Percentiles rank a stretch among this genome's conserved stretches.
These are phyloP conservation scores for Hydrolagus affinis DNA, from an alignment of 2,113 vertebrate species.

Conservation along the genomic window DNA sequence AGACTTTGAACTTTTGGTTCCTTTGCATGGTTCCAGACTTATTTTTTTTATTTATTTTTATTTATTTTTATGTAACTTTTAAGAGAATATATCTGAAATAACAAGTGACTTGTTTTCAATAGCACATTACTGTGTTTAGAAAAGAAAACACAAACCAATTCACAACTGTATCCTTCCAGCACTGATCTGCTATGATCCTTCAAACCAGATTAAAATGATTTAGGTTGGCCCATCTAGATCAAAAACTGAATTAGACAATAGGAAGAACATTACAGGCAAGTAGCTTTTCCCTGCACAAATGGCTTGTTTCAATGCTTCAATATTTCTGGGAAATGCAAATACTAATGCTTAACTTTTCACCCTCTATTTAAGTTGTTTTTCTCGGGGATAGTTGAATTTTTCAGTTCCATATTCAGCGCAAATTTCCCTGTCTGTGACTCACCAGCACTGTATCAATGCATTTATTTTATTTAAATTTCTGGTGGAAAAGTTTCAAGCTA, in stretches of 20 bases:
- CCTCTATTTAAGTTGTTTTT: neutral
- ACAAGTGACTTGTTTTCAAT: neutral
- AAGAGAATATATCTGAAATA: neutral
- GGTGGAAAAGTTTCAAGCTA: neutral
- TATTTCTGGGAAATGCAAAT: conserved; percentile 4
- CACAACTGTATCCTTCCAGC: neutral
- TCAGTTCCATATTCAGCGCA: neutral
- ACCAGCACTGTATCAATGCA: neutral
- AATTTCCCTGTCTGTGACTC: neutral
- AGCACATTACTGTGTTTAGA: neutral
- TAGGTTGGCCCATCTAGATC: neutral
- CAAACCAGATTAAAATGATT: conserved; percentile 15
- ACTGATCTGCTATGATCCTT: neutral
- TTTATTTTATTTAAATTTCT: conserved; percentile 8
- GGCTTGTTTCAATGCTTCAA: neutral
- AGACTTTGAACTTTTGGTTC: neutral
- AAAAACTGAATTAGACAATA: conserved; percentile 20
- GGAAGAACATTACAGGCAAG: neutral
- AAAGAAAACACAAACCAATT: neutral
- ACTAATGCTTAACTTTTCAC: neutral
- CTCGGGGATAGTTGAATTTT: neutral
- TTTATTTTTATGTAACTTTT: neutral
- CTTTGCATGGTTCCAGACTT: too few species aligned
- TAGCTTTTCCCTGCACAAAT: neutral
- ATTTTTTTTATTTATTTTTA: too few species aligned